Evolutionary conservation across 2,113 vertebrate species (phyloP).

Genomic region (Eurypyga helias): DNA sequence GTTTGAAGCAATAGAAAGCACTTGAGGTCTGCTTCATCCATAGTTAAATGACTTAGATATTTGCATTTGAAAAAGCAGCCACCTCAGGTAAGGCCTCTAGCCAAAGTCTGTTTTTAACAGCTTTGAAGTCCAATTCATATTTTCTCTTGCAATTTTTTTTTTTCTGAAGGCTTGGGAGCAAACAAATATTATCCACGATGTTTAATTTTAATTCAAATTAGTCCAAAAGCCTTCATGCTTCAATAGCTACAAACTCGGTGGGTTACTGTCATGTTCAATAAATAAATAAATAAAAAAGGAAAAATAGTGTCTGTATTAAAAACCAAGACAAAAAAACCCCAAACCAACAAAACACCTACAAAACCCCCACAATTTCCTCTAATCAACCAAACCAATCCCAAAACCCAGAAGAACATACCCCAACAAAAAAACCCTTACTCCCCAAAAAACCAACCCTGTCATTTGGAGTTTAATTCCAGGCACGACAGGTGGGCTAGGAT

Average conservation of each 20-base stretch:
- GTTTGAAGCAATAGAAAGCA: background rate
- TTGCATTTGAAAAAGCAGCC: constrained; percentile 23
- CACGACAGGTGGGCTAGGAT: background rate
- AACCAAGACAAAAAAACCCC: background rate
- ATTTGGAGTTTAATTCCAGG: background rate
- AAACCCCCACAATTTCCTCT: too few species aligned
- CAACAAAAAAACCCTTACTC: background rate
- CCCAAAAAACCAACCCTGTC: too few species aligned
- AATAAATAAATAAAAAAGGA: background rate
- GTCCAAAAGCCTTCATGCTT: background rate
- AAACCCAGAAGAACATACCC: too few species aligned
- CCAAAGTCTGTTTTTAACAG: background rate
- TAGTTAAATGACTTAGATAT: background rate
- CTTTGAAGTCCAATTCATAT: background rate
- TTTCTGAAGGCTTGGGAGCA: background rate
- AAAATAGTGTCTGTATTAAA: background rate
- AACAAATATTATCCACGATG: background rate
- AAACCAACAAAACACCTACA: background rate
- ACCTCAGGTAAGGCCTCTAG: background rate
- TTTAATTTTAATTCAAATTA: constrained; percentile 47
- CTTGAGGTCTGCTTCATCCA: background rate
- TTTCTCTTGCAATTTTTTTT: background rate
- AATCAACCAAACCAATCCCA: too few species aligned
- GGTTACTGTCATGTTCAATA: background rate
- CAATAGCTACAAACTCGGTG: background rate